Evolutionary conservation across 2,113 vertebrate genomes (phyloP), one percentile per base, ranked within the genome.

Genomic region (Dicentrarchus labrax): DNA sequence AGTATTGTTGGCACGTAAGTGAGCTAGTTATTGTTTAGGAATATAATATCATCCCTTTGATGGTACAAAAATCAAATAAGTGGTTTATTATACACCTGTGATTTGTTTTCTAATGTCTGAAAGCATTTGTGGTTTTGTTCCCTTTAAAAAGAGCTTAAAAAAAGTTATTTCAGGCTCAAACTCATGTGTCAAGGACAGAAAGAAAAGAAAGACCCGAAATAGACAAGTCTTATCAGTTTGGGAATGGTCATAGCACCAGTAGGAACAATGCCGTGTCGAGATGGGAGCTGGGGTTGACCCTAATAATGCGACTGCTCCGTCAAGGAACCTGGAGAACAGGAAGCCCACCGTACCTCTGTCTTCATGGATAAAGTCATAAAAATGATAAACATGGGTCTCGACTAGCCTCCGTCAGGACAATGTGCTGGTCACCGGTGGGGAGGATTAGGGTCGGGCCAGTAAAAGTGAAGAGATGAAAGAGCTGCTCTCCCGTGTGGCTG

Each of bases 311-410:
- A 91, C 89, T 19, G 89, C 72, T 88, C 90, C 78, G 88, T 92
- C 91, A 92, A 87, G 89, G 86, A 93, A 89, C 87, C 86, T 62
- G 81, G 74, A 87, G 90, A 88, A 91, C 94, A 95, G 95, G 95
- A 96, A 95, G 92, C 59, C 74, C 56, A 56, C 84, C 76, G 71
- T 92, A 90, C 86, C 88, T 94, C 94, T 95, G 94, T 91, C 94
- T 94, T 94, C 85, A 84, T 92, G 94, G 94, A 95, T 95, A 95
- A 94, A 94, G 93, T 94, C 93, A 95, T 95, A 94, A 95, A 96
- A 95, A 95, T 96, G 94, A 96, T 95, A 93, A 95, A 95, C 93
- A 93, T 54, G 24, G 78, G 73, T 72, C 85, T 91, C 91, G 92
- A 94, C 95, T 93, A 94, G 94, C 87, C 86, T 78, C 56, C 8